Base-by-base conservation (phyloP, 2,113 vertebrate genomes). In the Nycticebus coucang region DNA sequence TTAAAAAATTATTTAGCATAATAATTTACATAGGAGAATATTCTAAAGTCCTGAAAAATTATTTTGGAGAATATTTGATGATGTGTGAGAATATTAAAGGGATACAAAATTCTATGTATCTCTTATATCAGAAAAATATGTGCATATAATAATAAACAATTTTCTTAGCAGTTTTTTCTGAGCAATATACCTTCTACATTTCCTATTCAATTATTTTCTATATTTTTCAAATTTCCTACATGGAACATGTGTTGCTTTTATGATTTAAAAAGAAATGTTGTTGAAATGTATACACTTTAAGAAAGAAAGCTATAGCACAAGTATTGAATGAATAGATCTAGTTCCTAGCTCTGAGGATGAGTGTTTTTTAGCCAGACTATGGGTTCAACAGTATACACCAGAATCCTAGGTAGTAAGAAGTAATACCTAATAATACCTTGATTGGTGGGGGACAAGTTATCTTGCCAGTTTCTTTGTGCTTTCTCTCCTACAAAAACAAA, bases 291-390 rank as follows among this genome's bases (percentile, higher is more conserved):
- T 84, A 1, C 8, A 62, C 24, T 78, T 90, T 66, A 8, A 60
- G 83, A 88, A 91, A 78, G 19, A 66, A 81, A 95, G 92, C 75
- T 82, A 59, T 21, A 45, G 45, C 10, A 50, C 45, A 50, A 50
- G 12, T 89, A 75, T 66, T 80, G 64, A 68, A 37, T 84, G 68
- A n/a, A 24, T 24, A 74, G 9, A 4, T 45, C 90, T 79, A 59
- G 55, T 95, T 88, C 94, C 26, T 86, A 71, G 41, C 33, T 86
- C 79, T 91, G 33, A 95, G 81, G 64, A 74, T 50, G 4, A 83
- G 53, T 6, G 2, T 37, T 66, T 93, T 92, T 75, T 22, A 92
- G 69, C 14, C n/a, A 91, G 30, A 7, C 9, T 28, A 13, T 94
- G n/a, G 35, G 45, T 64, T 87, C 13, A 93, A 41, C 21, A n/a